These are phyloP conservation scores for Rutilus rutilus DNA, from an alignment of 2,113 vertebrate species.

Conservation along the genomic window DNA sequence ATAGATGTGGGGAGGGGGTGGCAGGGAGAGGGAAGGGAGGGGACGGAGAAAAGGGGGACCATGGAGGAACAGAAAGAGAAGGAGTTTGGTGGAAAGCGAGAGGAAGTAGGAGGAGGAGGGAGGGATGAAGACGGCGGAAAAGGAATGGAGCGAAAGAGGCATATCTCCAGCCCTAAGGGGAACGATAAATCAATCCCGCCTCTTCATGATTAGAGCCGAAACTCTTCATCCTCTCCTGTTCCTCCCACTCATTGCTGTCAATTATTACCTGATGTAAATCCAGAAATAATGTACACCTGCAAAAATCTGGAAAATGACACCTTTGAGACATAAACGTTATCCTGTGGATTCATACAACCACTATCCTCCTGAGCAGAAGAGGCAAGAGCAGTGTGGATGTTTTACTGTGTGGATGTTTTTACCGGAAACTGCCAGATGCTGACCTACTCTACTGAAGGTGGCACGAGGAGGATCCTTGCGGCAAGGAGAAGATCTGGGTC, in stretches of 20 bases:
- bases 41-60: background rate
- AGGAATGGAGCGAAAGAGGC: slow-evolving; percentile 21
- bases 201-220: slow-evolving; percentile 47
- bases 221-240: slow-evolving; percentile 48
- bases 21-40: slow-evolving; percentile 1
- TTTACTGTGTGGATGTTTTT: background rate
- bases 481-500: slow-evolving; percentile 49
- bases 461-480: slow-evolving; percentile 8
- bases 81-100: slow-evolving; percentile 17
- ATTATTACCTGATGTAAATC: slow-evolving; percentile 6
- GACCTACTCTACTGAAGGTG: slow-evolving; percentile 36
- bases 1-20: slow-evolving; percentile 23
- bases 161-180: slow-evolving; percentile 46
- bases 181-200: slow-evolving; percentile 61
- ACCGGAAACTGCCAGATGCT: slow-evolving; percentile 37
- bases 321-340: background rate
- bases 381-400: slow-evolving; percentile 15
- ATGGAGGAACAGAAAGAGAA: slow-evolving; percentile 30
- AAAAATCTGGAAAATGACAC: slow-evolving; percentile 25
- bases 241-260: slow-evolving; percentile 2
- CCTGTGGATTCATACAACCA: background rate
- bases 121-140: slow-evolving; percentile 29
- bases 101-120: slow-evolving; percentile 1
- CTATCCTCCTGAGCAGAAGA: slow-evolving; percentile 18
- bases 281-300: background rate